These are phyloP conservation scores for Nylanderia fulva DNA, from an alignment of 1,140 invertebrate species.

Conservation along the genomic window DNA sequence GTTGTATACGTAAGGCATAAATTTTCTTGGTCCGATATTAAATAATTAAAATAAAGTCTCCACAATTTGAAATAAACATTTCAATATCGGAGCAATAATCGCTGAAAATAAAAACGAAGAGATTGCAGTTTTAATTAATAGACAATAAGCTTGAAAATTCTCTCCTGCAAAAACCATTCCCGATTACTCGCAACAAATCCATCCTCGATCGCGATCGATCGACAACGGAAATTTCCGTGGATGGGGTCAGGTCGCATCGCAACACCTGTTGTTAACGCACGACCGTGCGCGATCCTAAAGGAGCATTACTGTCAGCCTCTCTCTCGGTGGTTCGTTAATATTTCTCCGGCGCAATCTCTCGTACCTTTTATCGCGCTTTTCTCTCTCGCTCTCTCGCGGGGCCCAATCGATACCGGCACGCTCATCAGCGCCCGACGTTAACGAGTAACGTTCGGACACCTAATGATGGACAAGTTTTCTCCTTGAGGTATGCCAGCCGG, in stretches of 20 bases:
- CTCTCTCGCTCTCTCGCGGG: not conserved
- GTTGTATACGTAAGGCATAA: too few species aligned
- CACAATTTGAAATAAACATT: too few species aligned
- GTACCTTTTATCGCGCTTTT: constrained; percentile 57
- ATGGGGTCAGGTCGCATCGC: constrained; percentile 37
- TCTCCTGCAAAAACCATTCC: not conserved
- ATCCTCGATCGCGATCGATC: constrained; percentile 40
- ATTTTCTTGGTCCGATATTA: too few species aligned
- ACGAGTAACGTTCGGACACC: constrained; percentile 63
- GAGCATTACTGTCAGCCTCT: constrained; percentile 60
- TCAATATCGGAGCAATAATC: too few species aligned
- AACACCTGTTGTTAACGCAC: constrained; percentile 51
- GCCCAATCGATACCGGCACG: constrained; percentile 61
- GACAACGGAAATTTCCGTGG: constrained; percentile 34
- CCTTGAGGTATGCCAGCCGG: constrained; percentile 49
- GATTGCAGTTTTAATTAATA: not conserved
- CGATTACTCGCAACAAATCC: not conserved
- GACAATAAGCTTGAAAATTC: not conserved
- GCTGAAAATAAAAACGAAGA: not conserved
- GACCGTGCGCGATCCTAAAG: constrained; percentile 39
- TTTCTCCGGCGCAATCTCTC: constrained; percentile 59
- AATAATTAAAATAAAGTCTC: too few species aligned
- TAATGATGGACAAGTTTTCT: constrained; percentile 66
- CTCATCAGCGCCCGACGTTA: constrained; percentile 57
- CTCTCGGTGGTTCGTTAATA: constrained; percentile 61